Evolutionary conservation across 2,797 vertebrate genomes (phyloP).

Genomic region (Syngnathus acus): DNA sequence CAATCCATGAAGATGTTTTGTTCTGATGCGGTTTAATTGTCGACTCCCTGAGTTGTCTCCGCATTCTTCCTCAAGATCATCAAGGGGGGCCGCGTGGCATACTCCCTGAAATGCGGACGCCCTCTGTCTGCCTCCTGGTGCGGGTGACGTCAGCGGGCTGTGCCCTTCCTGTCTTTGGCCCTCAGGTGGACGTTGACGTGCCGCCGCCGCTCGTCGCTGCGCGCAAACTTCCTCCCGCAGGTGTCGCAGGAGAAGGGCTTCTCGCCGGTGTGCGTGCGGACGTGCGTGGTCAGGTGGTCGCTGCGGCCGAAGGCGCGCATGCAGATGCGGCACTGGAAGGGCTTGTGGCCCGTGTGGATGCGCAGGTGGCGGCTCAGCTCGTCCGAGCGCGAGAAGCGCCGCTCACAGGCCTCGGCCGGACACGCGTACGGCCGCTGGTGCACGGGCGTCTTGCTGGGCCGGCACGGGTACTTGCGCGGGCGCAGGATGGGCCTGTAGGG

Average conservation of each 20-base stretch:
- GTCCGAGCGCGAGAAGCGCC: slow-evolving; percentile 85
- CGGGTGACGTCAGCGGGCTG: slow-evolving; percentile 18
- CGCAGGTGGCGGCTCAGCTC: slow-evolving; percentile 86
- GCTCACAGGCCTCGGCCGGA: slow-evolving; percentile 86
- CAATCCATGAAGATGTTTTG: no score
- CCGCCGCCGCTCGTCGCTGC: slow-evolving; percentile 80
- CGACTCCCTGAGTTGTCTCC: no score
- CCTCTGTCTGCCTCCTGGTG: not conserved
- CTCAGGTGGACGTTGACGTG: slow-evolving; percentile 86
- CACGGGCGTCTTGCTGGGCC: slow-evolving; percentile 86
- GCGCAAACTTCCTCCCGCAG: slow-evolving; percentile 83
- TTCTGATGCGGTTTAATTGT: no score
- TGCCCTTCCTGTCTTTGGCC: slow-evolving; percentile 73
- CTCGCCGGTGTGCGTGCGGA: slow-evolving; percentile 97
- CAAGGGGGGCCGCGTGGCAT: not conserved
- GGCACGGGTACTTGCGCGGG: slow-evolving; percentile 85
- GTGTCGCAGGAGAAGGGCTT: slow-evolving; percentile 91
- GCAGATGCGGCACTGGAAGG: slow-evolving; percentile 89
- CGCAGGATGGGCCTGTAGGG: slow-evolving; percentile 78
- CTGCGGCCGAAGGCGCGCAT: slow-evolving; percentile 88
- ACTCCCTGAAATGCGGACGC: not conserved
- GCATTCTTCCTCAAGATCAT: no score
- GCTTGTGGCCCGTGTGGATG: slow-evolving; percentile 89
- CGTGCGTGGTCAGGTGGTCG: slow-evolving; percentile 90
- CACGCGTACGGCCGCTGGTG: slow-evolving; percentile 87